Evolutionary conservation across 1,140 invertebrate species (phyloP), one percentile per base, ranked within the genome.

Genomic region (Meloidogyne exigua): DNA sequence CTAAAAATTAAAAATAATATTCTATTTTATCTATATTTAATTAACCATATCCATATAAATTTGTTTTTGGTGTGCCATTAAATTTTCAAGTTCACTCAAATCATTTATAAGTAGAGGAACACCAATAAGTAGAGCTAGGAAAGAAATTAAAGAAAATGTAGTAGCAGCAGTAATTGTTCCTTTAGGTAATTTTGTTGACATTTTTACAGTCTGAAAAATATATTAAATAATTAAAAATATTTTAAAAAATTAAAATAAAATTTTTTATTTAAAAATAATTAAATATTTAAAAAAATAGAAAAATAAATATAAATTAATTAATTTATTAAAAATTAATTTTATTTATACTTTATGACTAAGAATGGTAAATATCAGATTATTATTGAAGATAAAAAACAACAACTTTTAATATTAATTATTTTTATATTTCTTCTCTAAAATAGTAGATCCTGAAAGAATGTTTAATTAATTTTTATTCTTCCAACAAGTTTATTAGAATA

Each of bases 71-170:
- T 73, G 49, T 10, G 72, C 57, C 72, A 73, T 26, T 39, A 64
- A 62, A 25, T 26, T 39, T 28, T 73, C 57, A 9, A 73, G 26
- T 25, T 62, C 28, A 39, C 28, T 65, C 2, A 73, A 25, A 32
- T 73, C 72, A 21, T 73, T 73, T 13, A 73, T 62, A 62, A 73
- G 62, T 23, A 73, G 7, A 18, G 72, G 72, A 32, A 73, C 25
- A 13, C 57, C 72, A 12, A 73, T 65, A 9, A 73, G 57, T 39
- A 73, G 25, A 25, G 72, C 49, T 15, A 65, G 13, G 2, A 73
- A 73, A 21, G 72, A 57, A 32, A 57, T n/a, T 23, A 62, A 18
- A 12, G 72, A 57, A 15, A 73, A 64, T 64, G 65, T 64, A 7
- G 72, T 65, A 36, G 72, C 72, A 25, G 21, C 57, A 10, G 57